Base-by-base conservation (phyloP, 2,888 invertebrate species). In the Caenorhabditis japonica region DNA sequence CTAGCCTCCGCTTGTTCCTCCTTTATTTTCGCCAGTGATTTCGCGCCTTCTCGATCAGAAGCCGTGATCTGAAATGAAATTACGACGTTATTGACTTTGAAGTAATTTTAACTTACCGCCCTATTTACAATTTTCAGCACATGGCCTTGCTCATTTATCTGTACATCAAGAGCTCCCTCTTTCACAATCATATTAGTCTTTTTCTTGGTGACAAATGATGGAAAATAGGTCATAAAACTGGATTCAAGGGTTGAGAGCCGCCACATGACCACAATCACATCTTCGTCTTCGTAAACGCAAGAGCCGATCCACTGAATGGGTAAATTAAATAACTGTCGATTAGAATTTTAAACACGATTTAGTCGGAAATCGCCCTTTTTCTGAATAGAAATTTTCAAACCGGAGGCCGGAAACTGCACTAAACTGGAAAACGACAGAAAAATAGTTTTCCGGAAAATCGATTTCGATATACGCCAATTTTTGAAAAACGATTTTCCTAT, bases 231-330 rank as follows among this genome's bases (percentile, higher is more conserved):
- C 61, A 59, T 49, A 21, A 83, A 62, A 21, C 62, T 76, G 13
- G 82, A 80, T 53, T 84, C 75, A 13, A 83, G 64, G 0, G 79
- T 79, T 5, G 75, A 69, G 17, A 84, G 64, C 8, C 81, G 72
- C 84, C 84, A 84, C 13, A 84, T 70, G 0, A 84, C 60, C 12
- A 80, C 80, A n/a, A 84, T 60, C 27, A 82, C 78, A 43, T 84
- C 82, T 44, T 84, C 83, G 17, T 79, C 80, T 47, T 84, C 84
- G 52, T 82, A 84, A 23, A 84, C 76, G 41, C 80, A 82, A 19
- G 83, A 82, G 23, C 84, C 84, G 39, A 80, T 79, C 74, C 82
- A 77, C 83, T 82, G 62, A 27, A n/a, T n/a, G n/a, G n/a, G n/a
- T n/a, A n/a, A n/a, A n/a, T n/a, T n/a, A n/a, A n/a, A n/a, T n/a